phyloP scores from a whole-genome alignment of 2,113 vertebrate genomes.

The Pelobates fuscus region DNA sequence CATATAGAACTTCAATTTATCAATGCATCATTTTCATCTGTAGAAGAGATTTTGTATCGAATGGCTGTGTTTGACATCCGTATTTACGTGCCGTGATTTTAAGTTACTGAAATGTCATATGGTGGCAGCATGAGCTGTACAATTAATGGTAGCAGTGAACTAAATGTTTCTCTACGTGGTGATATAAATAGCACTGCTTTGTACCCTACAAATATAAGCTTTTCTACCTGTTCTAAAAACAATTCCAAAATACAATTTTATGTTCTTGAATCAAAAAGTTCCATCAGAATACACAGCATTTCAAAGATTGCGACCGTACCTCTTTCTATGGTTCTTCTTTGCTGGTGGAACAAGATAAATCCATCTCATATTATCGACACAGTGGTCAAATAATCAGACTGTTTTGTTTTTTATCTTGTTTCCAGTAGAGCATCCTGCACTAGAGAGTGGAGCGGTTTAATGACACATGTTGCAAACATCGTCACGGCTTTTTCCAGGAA shows the following conservation, averaged over 20 bases:
- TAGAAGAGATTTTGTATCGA: constrained; percentile 7
- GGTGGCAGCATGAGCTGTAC: constrained; percentile 28
- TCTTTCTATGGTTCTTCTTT: too few species aligned
- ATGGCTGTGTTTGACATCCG: constrained; percentile 11
- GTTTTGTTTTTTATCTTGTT: too few species aligned
- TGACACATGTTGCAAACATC: too few species aligned
- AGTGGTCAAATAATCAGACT: too few species aligned
- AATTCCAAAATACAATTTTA: background rate
- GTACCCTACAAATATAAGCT: background rate
- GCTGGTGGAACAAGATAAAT: too few species aligned
- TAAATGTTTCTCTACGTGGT: constrained; percentile 10
- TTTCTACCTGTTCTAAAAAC: background rate
- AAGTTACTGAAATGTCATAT: background rate
- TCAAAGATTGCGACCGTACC: too few species aligned
- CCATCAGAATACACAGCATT: too few species aligned
- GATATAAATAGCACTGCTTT: constrained; percentile 6
- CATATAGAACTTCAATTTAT: background rate
- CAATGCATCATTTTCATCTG: background rate
- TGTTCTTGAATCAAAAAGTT: background rate
- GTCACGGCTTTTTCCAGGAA: too few species aligned
- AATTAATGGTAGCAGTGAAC: constrained; percentile 5
- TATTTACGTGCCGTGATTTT: constrained; percentile 25
- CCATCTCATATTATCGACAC: too few species aligned
- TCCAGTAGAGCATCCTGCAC: too few species aligned
- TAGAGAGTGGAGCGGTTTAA: too few species aligned